These are phyloP conservation scores for Acyrthosiphon pisum DNA, from an alignment of 1,140 invertebrate genomes.

Conservation along the genomic window DNA sequence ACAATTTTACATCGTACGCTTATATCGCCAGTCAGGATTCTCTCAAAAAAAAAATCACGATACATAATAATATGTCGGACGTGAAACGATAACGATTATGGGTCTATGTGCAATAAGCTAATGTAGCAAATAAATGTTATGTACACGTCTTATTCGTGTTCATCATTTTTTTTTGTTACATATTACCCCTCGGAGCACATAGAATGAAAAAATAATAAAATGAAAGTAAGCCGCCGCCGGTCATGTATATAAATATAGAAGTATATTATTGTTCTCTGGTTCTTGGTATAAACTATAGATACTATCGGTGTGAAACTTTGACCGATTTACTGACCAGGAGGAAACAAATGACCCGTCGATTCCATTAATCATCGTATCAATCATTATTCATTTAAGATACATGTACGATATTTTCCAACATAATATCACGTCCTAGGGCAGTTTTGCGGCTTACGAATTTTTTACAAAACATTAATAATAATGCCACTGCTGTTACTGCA, in stretches of 20 bases:
- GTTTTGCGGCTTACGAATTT: neutral
- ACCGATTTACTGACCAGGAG: conserved; percentile 34
- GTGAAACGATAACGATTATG: neutral
- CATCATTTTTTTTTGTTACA: conserved; percentile 3
- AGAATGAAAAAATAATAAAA: neutral
- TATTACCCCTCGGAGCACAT: neutral
- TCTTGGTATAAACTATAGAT: conserved; percentile 12
- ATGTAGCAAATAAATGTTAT: neutral
- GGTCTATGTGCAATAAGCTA: neutral
- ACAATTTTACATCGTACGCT: neutral
- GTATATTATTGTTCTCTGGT: neutral
- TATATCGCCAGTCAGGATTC: neutral
- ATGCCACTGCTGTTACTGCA: neutral
- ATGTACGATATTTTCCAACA: neutral
- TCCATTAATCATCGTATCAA: conserved; percentile 32
- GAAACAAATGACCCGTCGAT: conserved; percentile 38
- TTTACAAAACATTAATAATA: conserved; percentile 36
- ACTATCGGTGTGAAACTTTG: conserved; percentile 40
- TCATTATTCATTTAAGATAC: conserved; percentile 26
- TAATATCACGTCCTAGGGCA: neutral
- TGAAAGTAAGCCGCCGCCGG: conserved; percentile 6
- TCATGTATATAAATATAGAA: neutral
- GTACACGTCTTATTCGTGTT: neutral
- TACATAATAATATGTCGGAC: too few species aligned
- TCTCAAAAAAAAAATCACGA: neutral